A percentile compares a stretch with the other conserved stretches of the same genome.
Evolutionary conservation across 2,797 vertebrate genomes (phyloP).

Genomic region (Paguma larvata): DNA sequence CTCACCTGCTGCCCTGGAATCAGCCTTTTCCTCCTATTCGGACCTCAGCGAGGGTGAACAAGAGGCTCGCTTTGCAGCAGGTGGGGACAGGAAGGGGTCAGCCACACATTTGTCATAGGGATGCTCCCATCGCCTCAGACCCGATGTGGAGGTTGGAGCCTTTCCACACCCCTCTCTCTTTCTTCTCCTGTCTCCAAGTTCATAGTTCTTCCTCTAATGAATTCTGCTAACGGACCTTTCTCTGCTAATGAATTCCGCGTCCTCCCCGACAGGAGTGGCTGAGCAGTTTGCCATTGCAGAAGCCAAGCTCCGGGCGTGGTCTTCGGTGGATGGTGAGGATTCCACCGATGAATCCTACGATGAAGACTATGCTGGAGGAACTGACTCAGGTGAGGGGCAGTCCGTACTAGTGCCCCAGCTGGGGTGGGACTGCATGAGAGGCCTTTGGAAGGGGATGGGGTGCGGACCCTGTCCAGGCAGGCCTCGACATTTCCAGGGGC

Average conservation of each 20-base stretch:
- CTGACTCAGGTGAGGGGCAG: conserved; percentile 90
- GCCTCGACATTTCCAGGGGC: neutral
- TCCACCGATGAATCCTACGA: conserved; percentile 98
- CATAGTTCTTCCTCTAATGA: neutral
- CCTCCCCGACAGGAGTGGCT: conserved; percentile 91
- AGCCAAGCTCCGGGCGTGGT: conserved; percentile 98
- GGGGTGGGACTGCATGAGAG: neutral
- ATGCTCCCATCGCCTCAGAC: neutral
- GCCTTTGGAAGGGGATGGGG: neutral
- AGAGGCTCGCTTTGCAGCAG: conserved; percentile 97
- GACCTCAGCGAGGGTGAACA: conserved; percentile 98
- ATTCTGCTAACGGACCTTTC: neutral
- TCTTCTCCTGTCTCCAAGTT: neutral
- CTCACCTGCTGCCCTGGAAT: conserved; percentile 92
- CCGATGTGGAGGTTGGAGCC: neutral
- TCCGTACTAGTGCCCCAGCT: neutral
- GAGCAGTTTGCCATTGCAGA: conserved; percentile 99
- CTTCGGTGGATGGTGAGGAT: conserved; percentile 97
- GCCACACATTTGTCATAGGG: accelerated
- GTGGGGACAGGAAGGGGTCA: conserved; percentile 83
- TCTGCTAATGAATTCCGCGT: neutral
- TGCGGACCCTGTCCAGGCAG: neutral
- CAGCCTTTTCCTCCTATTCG: conserved; percentile 97
- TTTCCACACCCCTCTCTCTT: neutral
- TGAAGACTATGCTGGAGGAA: conserved; percentile 93